Base-by-base conservation (phyloP, 2,888 invertebrate genomes). In the Eueremaeus valkanovi region DNA sequence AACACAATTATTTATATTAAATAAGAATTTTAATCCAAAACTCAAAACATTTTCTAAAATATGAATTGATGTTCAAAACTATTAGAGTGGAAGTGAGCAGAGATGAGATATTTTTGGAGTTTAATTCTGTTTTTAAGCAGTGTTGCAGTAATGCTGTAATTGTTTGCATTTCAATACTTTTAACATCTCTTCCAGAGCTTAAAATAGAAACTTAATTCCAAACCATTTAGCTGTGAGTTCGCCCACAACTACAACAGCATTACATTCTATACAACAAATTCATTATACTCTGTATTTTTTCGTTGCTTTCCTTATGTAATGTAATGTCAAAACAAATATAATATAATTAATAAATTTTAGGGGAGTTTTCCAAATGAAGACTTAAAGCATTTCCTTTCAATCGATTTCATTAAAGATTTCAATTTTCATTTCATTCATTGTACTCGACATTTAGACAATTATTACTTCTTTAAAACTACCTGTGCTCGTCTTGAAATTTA, bases 81-180 rank as follows among this genome's bases (percentile, higher is more conserved):
- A n/a, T n/a, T n/a, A n/a, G n/a, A n/a, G n/a, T n/a, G n/a, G n/a
- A n/a, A n/a, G 36, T 8, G 11, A 5, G 6, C 36, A 36, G 36
- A 36, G 36, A 36, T n/a, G 51, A 51, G 51, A 51, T 51, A 51
- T 51, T 51, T 51, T 51, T 51, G 51, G 51, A 51, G 21, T 21
- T 21, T n/a, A 51, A 21, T 18, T 18, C 9, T 51, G 5, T 9
- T 9, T 6, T 51, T 18, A 51, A 16, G 5, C 5, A 36, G 11
- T 5, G 6, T 36, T 36, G 5, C 11, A 11, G 36, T 8, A 36
- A 11, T 36, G 36, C 11, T 8, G 36, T 36, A 36, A 36, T 21
- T 51, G 21, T n/a, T 51, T 51, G 18, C 18, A 51, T 51, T 51
- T 21, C 16, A 6, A 51, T 51, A 51, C n/a, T 8, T 5, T 8